These are phyloP conservation scores for Diadumene lineata DNA, from an alignment of 92 coral and sea anemone species.

Conservation along the genomic window DNA sequence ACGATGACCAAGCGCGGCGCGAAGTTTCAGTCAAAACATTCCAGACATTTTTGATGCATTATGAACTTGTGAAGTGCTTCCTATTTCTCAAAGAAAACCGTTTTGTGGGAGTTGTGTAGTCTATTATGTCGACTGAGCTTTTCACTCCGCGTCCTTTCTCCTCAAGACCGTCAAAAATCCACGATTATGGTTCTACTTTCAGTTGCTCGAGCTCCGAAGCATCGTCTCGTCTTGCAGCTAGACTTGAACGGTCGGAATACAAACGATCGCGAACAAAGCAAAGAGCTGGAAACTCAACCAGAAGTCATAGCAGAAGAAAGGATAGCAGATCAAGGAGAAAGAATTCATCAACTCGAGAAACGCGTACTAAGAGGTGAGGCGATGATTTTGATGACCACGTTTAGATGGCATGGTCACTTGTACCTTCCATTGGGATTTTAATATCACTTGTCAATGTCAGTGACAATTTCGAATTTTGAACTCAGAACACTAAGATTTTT, in stretches of 20 bases:
- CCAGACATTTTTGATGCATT: slow-evolving; percentile 44
- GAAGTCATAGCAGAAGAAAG: slow-evolving; percentile 38
- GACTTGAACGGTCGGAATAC: slow-evolving; percentile 92
- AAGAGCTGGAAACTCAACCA: slow-evolving; percentile 60
- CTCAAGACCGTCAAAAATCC: slow-evolving; percentile 56
- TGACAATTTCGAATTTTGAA: too few species aligned
- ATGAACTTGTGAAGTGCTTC: background rate
- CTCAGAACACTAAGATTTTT: too few species aligned
- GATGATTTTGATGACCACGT: background rate
- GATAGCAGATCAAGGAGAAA: slow-evolving; percentile 38
- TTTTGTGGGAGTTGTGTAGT: background rate
- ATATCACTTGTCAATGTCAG: too few species aligned
- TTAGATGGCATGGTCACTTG: background rate
- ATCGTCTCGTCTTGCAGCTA: slow-evolving; percentile 89
- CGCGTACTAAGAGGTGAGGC: slow-evolving; percentile 26
- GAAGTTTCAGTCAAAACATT: slow-evolving; percentile 41
- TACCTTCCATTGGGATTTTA: too few species aligned
- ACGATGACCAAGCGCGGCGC: slow-evolving; percentile 30
- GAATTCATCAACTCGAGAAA: slow-evolving; percentile 26
- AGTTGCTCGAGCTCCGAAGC: slow-evolving; percentile 81
- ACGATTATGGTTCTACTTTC: slow-evolving; percentile 68
- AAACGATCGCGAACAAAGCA: slow-evolving; percentile 90
- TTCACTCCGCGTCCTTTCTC: slow-evolving; percentile 64
- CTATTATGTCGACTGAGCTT: slow-evolving; percentile 75
- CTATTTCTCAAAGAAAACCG: background rate